These are phyloP conservation scores for Lucinisca nassula DNA, from an alignment of 2,888 invertebrate genomes.

Conservation along the genomic window DNA sequence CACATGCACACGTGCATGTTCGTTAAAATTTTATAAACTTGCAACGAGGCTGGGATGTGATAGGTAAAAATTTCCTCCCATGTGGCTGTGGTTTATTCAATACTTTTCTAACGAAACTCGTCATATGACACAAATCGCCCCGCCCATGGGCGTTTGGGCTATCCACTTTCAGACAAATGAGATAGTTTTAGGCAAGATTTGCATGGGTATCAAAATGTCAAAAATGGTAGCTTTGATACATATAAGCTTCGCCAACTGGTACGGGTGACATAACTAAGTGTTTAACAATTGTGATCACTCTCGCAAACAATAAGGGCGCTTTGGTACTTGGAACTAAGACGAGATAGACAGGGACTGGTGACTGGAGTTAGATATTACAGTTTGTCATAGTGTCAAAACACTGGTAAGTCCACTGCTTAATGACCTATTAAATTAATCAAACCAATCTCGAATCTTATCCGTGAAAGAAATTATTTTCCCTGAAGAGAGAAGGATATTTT, in stretches of 20 bases:
- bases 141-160: constrained; percentile 3
- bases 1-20: too few relatives aligned
- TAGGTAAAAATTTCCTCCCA: too few relatives aligned
- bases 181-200: neutral
- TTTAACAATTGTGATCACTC: neutral
- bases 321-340: neutral
- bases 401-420: neutral
- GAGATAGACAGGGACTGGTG: neutral
- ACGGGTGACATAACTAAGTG: constrained; percentile 21
- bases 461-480: too few relatives aligned
- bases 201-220: neutral
- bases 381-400: constrained; percentile 1
- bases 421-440: neutral
- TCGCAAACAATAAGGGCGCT: neutral
- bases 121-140: neutral
- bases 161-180: neutral
- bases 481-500: too few relatives aligned
- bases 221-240: neutral
- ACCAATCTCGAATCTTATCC: too few relatives aligned
- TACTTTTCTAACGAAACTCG: neutral
- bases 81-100: too few relatives aligned
- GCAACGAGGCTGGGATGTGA: too few relatives aligned
- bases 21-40: too few relatives aligned
- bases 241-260: constrained; percentile 18
- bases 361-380: neutral